A percentile compares a stretch with the other conserved stretches of the same genome.
Evolutionary conservation across 2,113 vertebrate genomes (phyloP).

Genomic region (Silurus meridionalis): DNA sequence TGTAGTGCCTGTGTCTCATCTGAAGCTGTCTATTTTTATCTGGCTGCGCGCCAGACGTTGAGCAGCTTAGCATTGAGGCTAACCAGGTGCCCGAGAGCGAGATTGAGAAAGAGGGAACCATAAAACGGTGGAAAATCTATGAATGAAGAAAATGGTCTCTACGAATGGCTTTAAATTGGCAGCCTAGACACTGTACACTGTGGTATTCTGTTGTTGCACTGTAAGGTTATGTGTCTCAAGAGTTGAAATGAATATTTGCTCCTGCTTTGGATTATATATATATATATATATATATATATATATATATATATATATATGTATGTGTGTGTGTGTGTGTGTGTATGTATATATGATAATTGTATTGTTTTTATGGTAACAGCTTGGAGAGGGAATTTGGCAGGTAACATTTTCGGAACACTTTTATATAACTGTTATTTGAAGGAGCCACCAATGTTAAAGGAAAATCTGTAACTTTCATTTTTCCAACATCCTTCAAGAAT

Average conservation of each 20-base stretch:
- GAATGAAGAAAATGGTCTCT: constrained; percentile 26
- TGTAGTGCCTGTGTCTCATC: constrained; percentile 30
- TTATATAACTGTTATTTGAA: not conserved
- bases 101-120: not conserved
- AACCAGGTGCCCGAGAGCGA: constrained; percentile 1
- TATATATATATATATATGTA: too few relatives aligned
- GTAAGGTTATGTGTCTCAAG: not conserved
- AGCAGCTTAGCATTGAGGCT: constrained; percentile 42
- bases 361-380: not conserved
- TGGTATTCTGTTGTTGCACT: not conserved
- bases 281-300: too few relatives aligned
- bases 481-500: not conserved
- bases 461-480: not conserved
- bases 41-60: constrained; percentile 31
- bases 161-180: not conserved
- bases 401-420: not conserved
- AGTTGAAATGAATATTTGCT: not conserved
- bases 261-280: not conserved
- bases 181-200: not conserved
- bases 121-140: not conserved
- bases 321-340: too few relatives aligned
- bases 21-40: constrained; percentile 31
- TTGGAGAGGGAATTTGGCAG: not conserved
- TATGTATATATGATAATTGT: too few relatives aligned
- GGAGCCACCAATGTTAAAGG: not conserved